These are phyloP conservation scores for Clarias magur DNA, from an alignment of 2,113 vertebrate genomes.

Conservation along the genomic window DNA sequence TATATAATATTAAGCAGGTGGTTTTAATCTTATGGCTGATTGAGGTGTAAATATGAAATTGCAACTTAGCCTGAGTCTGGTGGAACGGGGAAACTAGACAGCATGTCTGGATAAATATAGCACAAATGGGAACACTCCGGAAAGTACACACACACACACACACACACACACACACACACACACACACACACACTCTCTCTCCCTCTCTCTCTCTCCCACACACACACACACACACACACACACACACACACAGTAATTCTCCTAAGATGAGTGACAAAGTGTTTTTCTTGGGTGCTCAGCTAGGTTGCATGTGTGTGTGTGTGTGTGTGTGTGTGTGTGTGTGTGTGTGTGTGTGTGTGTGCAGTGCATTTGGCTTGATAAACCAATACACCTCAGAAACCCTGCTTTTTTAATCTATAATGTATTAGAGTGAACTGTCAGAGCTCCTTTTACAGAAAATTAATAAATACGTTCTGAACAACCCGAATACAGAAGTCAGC, in stretches of 20 bases:
- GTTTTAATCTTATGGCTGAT: too few species aligned
- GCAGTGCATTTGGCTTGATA: not conserved
- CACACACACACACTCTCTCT: not conserved
- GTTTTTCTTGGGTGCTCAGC: not conserved
- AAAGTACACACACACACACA: slow-evolving; percentile 11
- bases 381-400: not conserved
- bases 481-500: not conserved
- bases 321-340: not conserved
- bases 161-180: slow-evolving; percentile 22
- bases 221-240: not conserved
- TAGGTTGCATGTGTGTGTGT: not conserved
- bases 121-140: slow-evolving; percentile 11
- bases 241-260: slow-evolving; percentile 15
- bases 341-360: not conserved
- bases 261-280: not conserved
- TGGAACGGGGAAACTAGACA: slow-evolving; percentile 11
- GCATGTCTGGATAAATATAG: slow-evolving; percentile 30
- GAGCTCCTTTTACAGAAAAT: not conserved
- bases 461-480: not conserved
- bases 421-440: not conserved
- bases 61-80: slow-evolving; percentile 52
- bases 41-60: too few species aligned
- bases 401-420: not conserved
- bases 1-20: too few species aligned
- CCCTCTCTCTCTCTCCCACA: not conserved